Conservation (phyloP, 37 sponge, comb jelly and placozoan species). For the Dysidea cf. avara region DNA sequence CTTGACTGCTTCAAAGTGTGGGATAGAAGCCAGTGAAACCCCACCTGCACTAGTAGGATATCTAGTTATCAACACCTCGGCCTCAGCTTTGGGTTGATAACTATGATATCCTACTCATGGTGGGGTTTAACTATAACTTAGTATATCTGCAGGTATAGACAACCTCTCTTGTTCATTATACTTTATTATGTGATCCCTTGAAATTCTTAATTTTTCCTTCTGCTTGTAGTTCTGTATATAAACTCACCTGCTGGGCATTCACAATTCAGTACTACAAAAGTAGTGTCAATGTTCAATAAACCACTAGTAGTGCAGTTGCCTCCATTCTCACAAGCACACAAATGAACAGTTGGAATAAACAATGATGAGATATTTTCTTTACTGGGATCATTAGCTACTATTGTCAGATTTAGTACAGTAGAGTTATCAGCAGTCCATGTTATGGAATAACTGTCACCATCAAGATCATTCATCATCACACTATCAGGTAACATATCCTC, state of each 20-base stretch:
- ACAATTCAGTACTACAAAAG: constrained; percentile 30
- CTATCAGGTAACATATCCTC: background rate
- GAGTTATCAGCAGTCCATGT: background rate
- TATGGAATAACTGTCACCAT: background rate
- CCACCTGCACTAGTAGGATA: too few relatives aligned
- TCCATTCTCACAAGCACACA: constrained; percentile 59
- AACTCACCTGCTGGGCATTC: constrained; percentile 36
- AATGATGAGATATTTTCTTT: constrained; percentile 7
- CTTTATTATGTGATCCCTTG: too few relatives aligned
- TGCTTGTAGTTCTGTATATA: background rate
- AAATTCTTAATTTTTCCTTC: too few relatives aligned
- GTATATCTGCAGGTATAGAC: too few relatives aligned
- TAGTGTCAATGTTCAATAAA: constrained; percentile 5
- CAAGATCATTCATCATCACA: background rate
- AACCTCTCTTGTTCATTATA: too few relatives aligned
- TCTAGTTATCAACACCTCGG: too few relatives aligned
- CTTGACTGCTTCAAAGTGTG: too few relatives aligned
- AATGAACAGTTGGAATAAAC: constrained; percentile 18
- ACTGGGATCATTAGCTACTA: constrained; percentile 3
- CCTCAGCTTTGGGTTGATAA: too few relatives aligned
- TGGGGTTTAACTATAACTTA: too few relatives aligned
- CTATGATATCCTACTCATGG: too few relatives aligned
- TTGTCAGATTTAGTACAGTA: background rate
- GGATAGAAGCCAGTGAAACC: too few relatives aligned
- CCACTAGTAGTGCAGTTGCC: constrained; percentile 58